A percentile compares a stretch with the other conserved stretches of the same genome.
These are phyloP conservation scores for Sympetrum striolatum DNA, from an alignment of 2,888 invertebrate genomes.

Conservation along the genomic window DNA sequence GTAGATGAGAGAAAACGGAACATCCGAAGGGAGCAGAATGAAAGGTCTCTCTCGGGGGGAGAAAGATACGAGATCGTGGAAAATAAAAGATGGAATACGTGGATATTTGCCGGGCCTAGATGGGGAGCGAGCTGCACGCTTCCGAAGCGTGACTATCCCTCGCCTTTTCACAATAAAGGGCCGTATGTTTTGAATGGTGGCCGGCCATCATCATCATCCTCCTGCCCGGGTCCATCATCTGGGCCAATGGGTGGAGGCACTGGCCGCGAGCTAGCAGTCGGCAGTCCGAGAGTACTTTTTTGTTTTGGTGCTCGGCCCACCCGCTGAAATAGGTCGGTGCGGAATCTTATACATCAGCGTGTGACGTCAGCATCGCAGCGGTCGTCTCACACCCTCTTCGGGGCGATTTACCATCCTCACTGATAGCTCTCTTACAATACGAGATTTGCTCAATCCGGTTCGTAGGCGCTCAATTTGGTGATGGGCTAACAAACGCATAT, in stretches of 20 bases:
- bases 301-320: background rate
- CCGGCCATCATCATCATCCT: background rate
- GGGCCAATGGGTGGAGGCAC: conserved; percentile 24
- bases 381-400: background rate
- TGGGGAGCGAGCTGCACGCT: background rate
- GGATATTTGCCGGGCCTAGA: background rate
- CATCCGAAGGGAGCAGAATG: background rate
- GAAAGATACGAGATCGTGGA: background rate
- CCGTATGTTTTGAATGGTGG: background rate
- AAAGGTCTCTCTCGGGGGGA: background rate
- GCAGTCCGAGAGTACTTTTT: background rate
- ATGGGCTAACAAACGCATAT: no score
- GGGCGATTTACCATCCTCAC: background rate
- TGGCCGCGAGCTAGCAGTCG: background rate
- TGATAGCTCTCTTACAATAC: background rate
- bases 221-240: background rate
- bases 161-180: background rate
- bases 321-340: background rate
- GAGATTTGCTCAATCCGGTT: background rate
- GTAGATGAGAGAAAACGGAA: background rate
- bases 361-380: background rate
- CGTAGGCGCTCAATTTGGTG: background rate
- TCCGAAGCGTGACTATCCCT: background rate
- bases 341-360: background rate
- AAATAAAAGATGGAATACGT: background rate